phyloP scores from a whole-genome alignment of 2,797 vertebrate genomes.

The Cryptoblepharus egeriae region DNA sequence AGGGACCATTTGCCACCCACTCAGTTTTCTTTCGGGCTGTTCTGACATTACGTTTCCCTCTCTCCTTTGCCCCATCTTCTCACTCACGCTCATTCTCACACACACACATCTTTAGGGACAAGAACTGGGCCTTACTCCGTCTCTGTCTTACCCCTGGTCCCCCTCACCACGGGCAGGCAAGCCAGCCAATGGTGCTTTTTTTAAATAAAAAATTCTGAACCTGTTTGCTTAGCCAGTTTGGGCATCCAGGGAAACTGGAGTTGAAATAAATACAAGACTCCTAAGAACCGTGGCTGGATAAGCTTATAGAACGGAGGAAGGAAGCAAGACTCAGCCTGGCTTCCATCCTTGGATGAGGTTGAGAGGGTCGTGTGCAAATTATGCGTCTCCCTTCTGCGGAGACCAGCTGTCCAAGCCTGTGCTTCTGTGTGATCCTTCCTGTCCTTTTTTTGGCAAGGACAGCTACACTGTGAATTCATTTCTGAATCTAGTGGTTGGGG shows the following conservation, averaged over 20 bases:
- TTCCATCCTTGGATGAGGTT: not conserved
- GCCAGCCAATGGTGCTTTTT: not conserved
- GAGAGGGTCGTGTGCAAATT: not conserved
- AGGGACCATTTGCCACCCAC: not conserved
- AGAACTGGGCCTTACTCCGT: not conserved
- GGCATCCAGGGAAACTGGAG: too few relatives aligned
- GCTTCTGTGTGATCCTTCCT: not conserved
- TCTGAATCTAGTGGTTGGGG: too few relatives aligned
- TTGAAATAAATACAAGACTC: too few relatives aligned
- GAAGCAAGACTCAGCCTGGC: too few relatives aligned
- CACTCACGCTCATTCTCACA: not conserved
- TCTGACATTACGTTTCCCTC: not conserved
- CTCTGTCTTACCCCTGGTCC: not conserved
- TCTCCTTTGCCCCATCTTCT: not conserved
- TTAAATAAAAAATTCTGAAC: too few relatives aligned
- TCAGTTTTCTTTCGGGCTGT: not conserved
- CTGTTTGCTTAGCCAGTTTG: too few relatives aligned
- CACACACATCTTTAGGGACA: not conserved
- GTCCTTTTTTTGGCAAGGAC: too few relatives aligned
- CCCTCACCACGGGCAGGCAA: not conserved
- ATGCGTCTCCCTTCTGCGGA: not conserved
- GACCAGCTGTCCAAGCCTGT: not conserved
- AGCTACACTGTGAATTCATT: too few relatives aligned
- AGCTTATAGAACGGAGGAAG: not conserved
- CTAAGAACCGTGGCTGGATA: not conserved